Conservation (phyloP, 2,113 vertebrate genomes). For the Macquaria australasica region DNA sequence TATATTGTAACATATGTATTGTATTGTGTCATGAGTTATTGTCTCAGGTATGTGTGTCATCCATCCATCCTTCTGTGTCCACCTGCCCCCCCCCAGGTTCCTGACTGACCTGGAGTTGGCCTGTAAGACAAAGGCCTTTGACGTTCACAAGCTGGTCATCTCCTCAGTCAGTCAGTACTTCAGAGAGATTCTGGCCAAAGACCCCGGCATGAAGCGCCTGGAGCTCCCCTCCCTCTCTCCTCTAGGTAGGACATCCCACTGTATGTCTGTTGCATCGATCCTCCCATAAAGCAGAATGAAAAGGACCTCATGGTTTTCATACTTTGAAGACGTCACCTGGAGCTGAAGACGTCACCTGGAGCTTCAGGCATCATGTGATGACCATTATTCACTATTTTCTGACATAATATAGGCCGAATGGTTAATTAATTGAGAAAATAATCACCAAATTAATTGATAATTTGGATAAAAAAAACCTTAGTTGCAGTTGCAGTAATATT, state of each 20-base stretch:
- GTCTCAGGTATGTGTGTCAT: not conserved
- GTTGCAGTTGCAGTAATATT: no score
- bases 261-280: no score
- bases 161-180: slow-evolving; percentile 89
- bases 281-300: no score
- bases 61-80: not conserved
- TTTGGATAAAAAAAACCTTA: no score
- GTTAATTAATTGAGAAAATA: not conserved
- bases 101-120: slow-evolving; percentile 88
- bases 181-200: slow-evolving; percentile 86
- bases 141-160: slow-evolving; percentile 88
- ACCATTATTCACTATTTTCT: no score
- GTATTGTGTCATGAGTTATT: not conserved
- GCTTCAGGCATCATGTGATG: not conserved
- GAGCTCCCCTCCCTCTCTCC: slow-evolving; percentile 86
- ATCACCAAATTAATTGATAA: no score
- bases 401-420: not conserved
- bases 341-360: no score
- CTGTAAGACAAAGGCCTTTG: slow-evolving; percentile 89
- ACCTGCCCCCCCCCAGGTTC: slow-evolving; percentile 68
- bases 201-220: slow-evolving; percentile 84
- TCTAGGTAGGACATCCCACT: slow-evolving; percentile 69
- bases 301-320: no score
- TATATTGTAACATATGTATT: not conserved
- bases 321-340: no score